Evolutionary conservation across 2,113 vertebrate genomes (phyloP), one percentile per base, ranked within the genome.

Genomic region (Mustela nigripes): DNA sequence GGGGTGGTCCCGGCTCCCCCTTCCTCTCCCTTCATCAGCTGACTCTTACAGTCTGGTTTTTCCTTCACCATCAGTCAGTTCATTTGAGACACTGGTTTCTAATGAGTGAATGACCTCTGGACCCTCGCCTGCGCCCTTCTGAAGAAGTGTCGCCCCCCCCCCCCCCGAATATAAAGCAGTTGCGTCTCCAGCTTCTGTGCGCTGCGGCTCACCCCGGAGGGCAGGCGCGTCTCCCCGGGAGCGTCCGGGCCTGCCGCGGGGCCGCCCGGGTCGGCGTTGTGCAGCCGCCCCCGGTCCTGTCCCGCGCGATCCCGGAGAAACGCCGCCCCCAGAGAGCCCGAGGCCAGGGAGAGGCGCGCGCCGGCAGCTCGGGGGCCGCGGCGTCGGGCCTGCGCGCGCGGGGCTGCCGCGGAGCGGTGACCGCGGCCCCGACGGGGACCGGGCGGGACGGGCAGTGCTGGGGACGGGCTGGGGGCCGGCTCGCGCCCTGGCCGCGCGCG

Each of bases 351-450:
- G 42, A 5, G 5, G 42, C 42, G 42, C 42, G 42, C 42, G 42
- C 42, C 4, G 42, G 42, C 42, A 42, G 42, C 4, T 42, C 42
- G 42, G 4, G 39, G 42, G 4, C 42, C 42, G 42, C 4, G 42
- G 42, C 42, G 42, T 42, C 42, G 42, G 42, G 42, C 42, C 42
- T 42, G 42, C 42, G 42, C 42, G 42, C 39, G 39, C 4, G 42
- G 42, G 4, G 42, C 42, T 42, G 42, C 42, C 42, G 42, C 42
- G 42, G 42, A 5, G 42, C 42, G 4, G 42, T 42, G 12, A 76
- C 36, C 50, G 45, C 36, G 62, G 94, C 92, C 85, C 81, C 94
- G 94, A 62, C 90, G 53, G 94, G 24, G 26, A 78, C 80, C 73
- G 63, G 76, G 33, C 36, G 60, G 2, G 42, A 36, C 81, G 0